Conservation (phyloP, 2,888 invertebrate species). For the Drosophila pullipes region DNA sequence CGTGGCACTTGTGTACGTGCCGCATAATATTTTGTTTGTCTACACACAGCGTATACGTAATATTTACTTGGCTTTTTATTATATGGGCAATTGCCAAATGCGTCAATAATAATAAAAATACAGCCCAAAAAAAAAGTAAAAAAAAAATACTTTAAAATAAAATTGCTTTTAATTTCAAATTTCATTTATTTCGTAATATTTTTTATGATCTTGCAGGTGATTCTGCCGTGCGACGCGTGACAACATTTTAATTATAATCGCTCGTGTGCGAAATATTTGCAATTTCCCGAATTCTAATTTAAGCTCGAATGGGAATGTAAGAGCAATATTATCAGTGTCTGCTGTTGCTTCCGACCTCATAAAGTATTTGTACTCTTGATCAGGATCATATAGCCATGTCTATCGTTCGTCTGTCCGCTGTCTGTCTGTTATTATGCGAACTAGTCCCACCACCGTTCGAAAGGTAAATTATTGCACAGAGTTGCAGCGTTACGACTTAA, state of each 20-base stretch:
- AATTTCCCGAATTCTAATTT: constrained; percentile 29
- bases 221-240: constrained; percentile 45
- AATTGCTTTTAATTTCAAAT: constrained; percentile 74
- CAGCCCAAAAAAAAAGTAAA: constrained; percentile 7
- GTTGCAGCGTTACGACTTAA: not conserved
- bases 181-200: constrained; percentile 45
- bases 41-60: constrained; percentile 66
- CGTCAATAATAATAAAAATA: constrained; percentile 53
- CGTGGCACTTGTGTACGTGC: constrained; percentile 58
- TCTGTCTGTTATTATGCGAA: not conserved
- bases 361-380: not conserved
- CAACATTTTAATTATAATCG: constrained; percentile 66
- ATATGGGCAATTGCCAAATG: constrained; percentile 68
- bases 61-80: constrained; percentile 71
- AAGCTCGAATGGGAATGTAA: constrained; percentile 18
- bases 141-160: constrained; percentile 58
- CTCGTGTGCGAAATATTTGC: constrained; percentile 5
- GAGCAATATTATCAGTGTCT: not conserved
- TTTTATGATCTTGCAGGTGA: constrained; percentile 56
- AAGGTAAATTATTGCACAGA: not conserved
- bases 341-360: not conserved
- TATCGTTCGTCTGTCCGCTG: not conserved
- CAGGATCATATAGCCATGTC: not conserved
- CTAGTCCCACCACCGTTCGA: not conserved
- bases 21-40: constrained; percentile 70